Conservation (phyloP, 2,113 vertebrate species). For the Bolborhynchus lineola region DNA sequence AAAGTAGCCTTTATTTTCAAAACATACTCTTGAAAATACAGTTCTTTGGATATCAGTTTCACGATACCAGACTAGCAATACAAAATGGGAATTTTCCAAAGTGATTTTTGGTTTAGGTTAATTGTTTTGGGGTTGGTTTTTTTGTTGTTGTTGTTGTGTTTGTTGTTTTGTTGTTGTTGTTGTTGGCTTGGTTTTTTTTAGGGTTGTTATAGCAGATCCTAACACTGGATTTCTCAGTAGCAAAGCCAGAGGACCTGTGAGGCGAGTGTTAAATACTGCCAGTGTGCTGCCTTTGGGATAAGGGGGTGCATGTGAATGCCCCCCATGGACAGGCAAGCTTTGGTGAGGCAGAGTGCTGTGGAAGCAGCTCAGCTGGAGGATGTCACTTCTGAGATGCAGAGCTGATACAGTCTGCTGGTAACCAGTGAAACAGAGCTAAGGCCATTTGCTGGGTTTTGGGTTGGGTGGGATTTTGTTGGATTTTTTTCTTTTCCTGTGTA, state of each 20-base stretch:
- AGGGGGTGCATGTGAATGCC: rapidly evolving
- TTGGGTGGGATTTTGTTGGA: rapidly evolving
- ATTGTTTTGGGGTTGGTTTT: not conserved
- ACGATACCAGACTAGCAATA: not conserved
- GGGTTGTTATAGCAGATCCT: not conserved
- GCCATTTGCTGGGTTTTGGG: not conserved
- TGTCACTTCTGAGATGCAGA: not conserved
- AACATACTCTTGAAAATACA: not conserved
- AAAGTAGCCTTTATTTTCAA: not conserved
- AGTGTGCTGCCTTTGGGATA: not conserved
- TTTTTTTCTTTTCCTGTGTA: not conserved
- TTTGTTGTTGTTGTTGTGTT: no score
- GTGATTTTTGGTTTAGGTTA: not conserved
- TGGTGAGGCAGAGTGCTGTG: rapidly evolving
- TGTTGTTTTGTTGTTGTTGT: no score
- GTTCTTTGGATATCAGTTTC: not conserved
- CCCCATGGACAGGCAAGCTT: rapidly evolving
- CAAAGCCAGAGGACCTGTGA: not conserved
- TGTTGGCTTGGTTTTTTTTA: not conserved
- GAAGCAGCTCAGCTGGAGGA: not conserved
- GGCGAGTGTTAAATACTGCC: not conserved
- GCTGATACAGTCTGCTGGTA: not conserved
- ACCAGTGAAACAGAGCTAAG: not conserved
- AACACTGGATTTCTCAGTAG: not conserved
- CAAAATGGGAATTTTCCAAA: not conserved